A percentile compares a stretch with the other conserved stretches of the same genome.
Evolutionary conservation across 2,113 vertebrate species (phyloP).

Genomic region (Stegostoma tigrinum): DNA sequence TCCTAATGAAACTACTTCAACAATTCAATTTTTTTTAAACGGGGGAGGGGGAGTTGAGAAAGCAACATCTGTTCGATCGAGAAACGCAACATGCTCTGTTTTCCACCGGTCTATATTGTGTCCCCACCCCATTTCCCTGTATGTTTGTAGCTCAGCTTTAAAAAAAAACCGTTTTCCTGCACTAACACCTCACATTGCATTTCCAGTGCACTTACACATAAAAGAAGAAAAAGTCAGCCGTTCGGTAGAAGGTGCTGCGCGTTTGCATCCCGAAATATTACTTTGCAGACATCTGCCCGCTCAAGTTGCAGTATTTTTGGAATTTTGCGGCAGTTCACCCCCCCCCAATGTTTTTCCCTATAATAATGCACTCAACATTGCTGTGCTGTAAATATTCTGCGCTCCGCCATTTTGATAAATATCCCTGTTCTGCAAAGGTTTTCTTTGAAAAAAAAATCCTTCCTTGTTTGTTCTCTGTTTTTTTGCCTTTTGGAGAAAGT

Average conservation of each 20-base stretch:
- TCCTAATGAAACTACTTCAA: neutral
- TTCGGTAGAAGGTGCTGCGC: neutral
- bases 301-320: neutral
- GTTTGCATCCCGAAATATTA: neutral
- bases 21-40: neutral
- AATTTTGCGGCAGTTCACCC: neutral
- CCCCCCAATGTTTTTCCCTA: neutral
- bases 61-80: neutral
- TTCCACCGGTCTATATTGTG: neutral
- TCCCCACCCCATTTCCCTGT: too few relatives aligned
- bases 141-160: neutral
- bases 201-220: neutral
- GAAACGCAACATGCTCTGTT: neutral
- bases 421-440: slow-evolving; percentile 34
- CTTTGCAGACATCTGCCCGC: neutral
- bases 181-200: slow-evolving; percentile 6
- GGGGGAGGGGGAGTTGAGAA: neutral
- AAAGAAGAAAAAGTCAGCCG: slow-evolving; percentile 20
- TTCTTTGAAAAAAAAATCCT: neutral
- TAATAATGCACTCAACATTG: slow-evolving; percentile 12
- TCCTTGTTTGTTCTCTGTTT: neutral
- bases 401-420: slow-evolving; percentile 36
- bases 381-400: slow-evolving; percentile 24
- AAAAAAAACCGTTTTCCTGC: neutral
- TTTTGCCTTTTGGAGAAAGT: neutral